Conservation (phyloP, 2,888 invertebrate genomes). For the Acronicta leporina region DNA sequence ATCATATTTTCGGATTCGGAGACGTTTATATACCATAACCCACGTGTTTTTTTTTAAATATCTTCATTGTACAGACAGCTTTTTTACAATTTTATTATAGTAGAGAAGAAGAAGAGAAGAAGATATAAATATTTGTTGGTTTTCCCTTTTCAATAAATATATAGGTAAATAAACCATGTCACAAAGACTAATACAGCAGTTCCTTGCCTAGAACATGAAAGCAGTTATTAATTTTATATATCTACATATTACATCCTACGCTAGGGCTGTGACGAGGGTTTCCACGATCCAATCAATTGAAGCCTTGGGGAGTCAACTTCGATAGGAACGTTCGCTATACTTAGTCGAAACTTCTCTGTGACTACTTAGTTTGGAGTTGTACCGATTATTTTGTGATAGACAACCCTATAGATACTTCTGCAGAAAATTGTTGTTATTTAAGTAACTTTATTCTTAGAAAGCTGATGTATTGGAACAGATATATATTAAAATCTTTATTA, state of each 20-base stretch:
- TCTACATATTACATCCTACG: slow-evolving; percentile 36
- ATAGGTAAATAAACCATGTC: no score
- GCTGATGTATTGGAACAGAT: not conserved
- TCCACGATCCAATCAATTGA: slow-evolving; percentile 29
- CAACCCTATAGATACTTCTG: not conserved
- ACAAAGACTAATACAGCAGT: no score
- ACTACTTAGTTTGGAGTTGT: slow-evolving; percentile 10
- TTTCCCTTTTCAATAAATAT: no score
- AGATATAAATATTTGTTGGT: no score
- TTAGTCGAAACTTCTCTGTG: slow-evolving; percentile 15
- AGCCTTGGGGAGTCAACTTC: slow-evolving; percentile 25
- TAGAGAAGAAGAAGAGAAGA: no score
- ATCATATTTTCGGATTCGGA: no score
- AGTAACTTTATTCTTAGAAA: not conserved
- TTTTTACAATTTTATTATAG: no score
- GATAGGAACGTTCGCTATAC: slow-evolving; percentile 14
- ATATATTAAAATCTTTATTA: not conserved
- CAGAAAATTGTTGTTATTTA: no score
- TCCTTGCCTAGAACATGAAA: no score
- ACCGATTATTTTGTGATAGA: slow-evolving; percentile 4
- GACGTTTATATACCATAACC: no score
- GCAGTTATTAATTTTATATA: slow-evolving; percentile 5
- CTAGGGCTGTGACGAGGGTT: slow-evolving; percentile 33
- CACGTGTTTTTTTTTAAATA: no score
- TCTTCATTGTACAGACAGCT: no score